Evolutionary conservation across 1,140 invertebrate genomes (phyloP).

Genomic region (Prorops nasuta): DNA sequence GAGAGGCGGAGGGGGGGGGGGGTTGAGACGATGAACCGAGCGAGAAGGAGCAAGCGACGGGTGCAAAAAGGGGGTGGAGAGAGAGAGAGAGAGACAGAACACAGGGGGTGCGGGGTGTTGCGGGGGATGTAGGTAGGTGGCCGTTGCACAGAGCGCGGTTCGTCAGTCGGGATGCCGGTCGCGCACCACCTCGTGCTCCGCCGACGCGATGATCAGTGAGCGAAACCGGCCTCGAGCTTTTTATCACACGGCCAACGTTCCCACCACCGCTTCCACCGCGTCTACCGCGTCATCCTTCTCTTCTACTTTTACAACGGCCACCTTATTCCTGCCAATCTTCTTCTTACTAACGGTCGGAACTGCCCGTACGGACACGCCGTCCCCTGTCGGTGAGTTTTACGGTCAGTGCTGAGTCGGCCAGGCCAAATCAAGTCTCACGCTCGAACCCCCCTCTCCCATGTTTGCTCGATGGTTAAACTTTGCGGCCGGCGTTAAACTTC

Average conservation of each 20-base stretch:
- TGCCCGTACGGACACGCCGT: slow-evolving; percentile 38
- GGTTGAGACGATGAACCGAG: neutral
- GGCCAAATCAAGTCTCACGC: too few species aligned
- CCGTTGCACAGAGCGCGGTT: slow-evolving; percentile 14
- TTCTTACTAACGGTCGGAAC: slow-evolving; percentile 24
- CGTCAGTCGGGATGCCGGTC: slow-evolving; percentile 56
- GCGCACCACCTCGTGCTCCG: slow-evolving; percentile 40
- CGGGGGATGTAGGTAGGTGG: slow-evolving; percentile 1
- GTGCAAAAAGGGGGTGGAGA: slow-evolving; percentile 19
- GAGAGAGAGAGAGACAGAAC: neutral
- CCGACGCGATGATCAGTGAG: slow-evolving; percentile 25
- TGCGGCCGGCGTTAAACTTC: too few species aligned
- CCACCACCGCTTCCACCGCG: slow-evolving; percentile 2
- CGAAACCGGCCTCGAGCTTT: neutral
- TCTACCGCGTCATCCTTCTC: slow-evolving; percentile 17
- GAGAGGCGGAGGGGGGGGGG: neutral
- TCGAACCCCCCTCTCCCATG: too few species aligned
- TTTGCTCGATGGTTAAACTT: too few species aligned
- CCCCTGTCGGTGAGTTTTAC: slow-evolving; percentile 27
- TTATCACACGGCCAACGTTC: neutral
- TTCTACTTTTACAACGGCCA: slow-evolving; percentile 15
- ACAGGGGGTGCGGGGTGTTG: slow-evolving; percentile 14
- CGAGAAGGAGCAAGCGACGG: neutral
- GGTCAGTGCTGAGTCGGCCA: too few species aligned
- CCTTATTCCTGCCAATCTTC: slow-evolving; percentile 19